These are phyloP conservation scores for Danionella cerebrum DNA, from an alignment of 2,113 vertebrate species.

Conservation along the genomic window DNA sequence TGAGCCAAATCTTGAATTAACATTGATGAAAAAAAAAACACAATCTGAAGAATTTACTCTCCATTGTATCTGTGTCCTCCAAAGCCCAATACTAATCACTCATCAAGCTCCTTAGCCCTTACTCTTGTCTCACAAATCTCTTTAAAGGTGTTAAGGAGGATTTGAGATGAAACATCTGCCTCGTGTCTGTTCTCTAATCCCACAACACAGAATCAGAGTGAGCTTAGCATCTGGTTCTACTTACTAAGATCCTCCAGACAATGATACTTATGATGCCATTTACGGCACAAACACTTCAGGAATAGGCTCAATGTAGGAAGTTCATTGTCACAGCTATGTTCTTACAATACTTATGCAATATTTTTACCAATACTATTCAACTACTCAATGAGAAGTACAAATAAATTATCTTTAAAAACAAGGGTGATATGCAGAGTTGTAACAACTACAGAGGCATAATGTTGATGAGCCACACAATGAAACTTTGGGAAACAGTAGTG, in stretches of 20 bases:
- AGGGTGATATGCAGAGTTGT: too few species aligned
- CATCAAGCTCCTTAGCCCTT: background rate
- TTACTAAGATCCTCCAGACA: background rate
- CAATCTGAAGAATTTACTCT: background rate
- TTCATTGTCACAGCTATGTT: background rate
- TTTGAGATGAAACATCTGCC: constrained; percentile 21
- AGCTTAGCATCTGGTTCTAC: background rate
- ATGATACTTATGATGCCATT: constrained; percentile 23
- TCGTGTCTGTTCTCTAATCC: constrained; percentile 26
- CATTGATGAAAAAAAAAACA: background rate
- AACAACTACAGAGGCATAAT: too few species aligned
- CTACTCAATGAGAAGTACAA: too few species aligned
- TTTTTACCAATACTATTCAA: too few species aligned
- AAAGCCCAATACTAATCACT: background rate
- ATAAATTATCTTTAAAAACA: too few species aligned
- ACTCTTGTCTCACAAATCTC: background rate
- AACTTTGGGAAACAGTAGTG: too few species aligned
- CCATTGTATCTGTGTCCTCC: background rate
- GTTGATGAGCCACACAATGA: too few species aligned
- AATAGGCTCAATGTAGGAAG: background rate
- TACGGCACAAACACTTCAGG: background rate
- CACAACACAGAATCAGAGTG: constrained; percentile 9
- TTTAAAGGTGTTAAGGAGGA: constrained; percentile 22
- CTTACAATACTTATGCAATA: background rate
- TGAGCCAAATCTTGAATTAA: too few species aligned